Evolutionary conservation across 1,140 invertebrate genomes (phyloP).

Genomic region (Drosophila suzukii): DNA sequence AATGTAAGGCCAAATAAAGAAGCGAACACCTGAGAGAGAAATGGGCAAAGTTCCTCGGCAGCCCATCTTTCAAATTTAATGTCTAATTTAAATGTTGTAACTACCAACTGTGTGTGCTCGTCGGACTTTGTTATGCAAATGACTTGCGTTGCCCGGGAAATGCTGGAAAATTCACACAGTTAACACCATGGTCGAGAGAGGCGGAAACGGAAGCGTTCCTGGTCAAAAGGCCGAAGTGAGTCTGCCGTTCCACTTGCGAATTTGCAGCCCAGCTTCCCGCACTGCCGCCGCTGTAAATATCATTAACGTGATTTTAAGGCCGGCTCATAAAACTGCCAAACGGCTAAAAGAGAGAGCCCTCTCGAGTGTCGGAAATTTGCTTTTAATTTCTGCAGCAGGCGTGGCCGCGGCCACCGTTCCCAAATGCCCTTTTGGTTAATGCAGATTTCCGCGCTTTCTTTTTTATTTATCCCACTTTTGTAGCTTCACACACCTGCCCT

Average conservation of each 20-base stretch:
- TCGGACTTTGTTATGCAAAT: slow-evolving; percentile 81
- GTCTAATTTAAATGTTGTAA: slow-evolving; percentile 83
- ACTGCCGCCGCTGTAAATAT: slow-evolving; percentile 72
- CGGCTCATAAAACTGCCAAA: slow-evolving; percentile 70
- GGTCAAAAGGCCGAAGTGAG: slow-evolving; percentile 59
- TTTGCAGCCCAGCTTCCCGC: slow-evolving; percentile 50
- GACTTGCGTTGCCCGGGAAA: slow-evolving; percentile 49
- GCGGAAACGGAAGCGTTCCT: slow-evolving; percentile 25
- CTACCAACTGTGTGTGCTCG: slow-evolving; percentile 55
- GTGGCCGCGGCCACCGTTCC: slow-evolving; percentile 45
- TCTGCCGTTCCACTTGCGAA: slow-evolving; percentile 60
- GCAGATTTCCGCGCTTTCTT: slow-evolving; percentile 36
- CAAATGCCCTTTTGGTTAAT: slow-evolving; percentile 67
- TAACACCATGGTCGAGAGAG: slow-evolving; percentile 59
- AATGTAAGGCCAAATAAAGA: slow-evolving; percentile 21
- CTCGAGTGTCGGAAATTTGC: slow-evolving; percentile 75
- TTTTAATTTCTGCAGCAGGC: slow-evolving; percentile 66
- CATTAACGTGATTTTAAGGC: slow-evolving; percentile 83
- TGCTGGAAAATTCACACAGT: slow-evolving; percentile 72
- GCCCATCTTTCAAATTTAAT: slow-evolving; percentile 82
- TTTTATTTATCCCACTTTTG: background rate
- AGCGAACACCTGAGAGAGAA: slow-evolving; percentile 55
- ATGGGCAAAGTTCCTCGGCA: slow-evolving; percentile 65
- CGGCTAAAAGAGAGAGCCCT: slow-evolving; percentile 20
- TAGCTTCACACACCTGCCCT: slow-evolving; percentile 57